Base-by-base conservation (phyloP, 23 tunicate species). In the Ciona savignyi region DNA sequence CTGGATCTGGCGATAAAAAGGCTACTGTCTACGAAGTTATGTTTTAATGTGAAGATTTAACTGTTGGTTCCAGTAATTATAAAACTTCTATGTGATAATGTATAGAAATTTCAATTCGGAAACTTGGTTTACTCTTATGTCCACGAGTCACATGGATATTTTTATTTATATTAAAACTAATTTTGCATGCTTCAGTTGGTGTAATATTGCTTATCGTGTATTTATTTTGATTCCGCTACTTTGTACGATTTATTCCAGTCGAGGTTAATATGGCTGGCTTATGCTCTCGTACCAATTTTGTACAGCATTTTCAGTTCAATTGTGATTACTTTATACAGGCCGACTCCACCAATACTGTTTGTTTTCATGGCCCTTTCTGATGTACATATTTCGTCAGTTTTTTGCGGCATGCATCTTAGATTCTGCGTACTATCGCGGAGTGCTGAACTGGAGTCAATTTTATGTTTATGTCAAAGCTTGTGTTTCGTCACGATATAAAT, bases 1-100 rank as follows among this genome's bases (percentile, higher is more conserved):
- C 95, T 23, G 95, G 95, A 2, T 88, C 95, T 29, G 95, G 95
- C 22, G 82, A 77, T 64, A 88, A 77, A 65, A 82, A 80, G 65
- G 95, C 95, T 1, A 88, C 95, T 15, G 95, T 82, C 29, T 88
- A 88, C 68, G 95, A 88, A 68, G 87, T 88, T 64, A 19, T 81
- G 73, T 29, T 22, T 4, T 63, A 63, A 22, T 9, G 56, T n/a
- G n/a, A n/a, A n/a, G n/a, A n/a, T n/a, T n/a, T n/a, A n/a, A n/a
- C n/a, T n/a, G n/a, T n/a, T n/a, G n/a, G n/a, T n/a, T n/a, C n/a
- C n/a, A n/a, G n/a, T n/a, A n/a, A n/a, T n/a, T n/a, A n/a, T n/a
- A n/a, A n/a, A n/a, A n/a, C n/a, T n/a, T n/a, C n/a, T n/a, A n/a
- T n/a, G n/a, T n/a, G n/a, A n/a, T n/a, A n/a, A n/a, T n/a, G n/a